Evolutionary conservation across 2,797 vertebrate genomes (phyloP).

Genomic region (Taenioides sp.): DNA sequence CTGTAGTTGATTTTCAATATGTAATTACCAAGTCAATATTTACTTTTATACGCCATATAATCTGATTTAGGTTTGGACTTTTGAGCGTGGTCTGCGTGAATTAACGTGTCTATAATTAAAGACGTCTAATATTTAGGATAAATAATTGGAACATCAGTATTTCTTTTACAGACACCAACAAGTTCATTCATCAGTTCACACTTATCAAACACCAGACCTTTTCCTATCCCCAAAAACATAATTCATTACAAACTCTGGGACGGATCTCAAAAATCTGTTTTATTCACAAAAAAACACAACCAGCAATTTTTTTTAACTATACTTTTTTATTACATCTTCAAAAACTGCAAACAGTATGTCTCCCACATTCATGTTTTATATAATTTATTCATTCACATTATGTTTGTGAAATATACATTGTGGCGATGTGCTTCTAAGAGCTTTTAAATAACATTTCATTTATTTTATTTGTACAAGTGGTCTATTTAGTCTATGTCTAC

Average conservation of each 20-base stretch:
- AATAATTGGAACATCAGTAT: neutral
- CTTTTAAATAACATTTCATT: slow-evolving; percentile 79
- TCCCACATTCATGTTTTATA: slow-evolving; percentile 67
- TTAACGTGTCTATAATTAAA: neutral
- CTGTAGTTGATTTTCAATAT: neutral
- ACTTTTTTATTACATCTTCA: slow-evolving; percentile 48
- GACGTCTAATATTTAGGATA: too few relatives aligned
- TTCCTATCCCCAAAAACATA: neutral
- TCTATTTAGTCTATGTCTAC: neutral
- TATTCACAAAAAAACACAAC: neutral
- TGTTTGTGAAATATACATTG: slow-evolving; percentile 60
- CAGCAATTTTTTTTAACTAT: neutral
- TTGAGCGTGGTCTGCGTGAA: neutral
- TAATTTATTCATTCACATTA: slow-evolving; percentile 72
- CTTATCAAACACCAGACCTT: too few relatives aligned
- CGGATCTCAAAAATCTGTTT: neutral
- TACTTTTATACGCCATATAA: neutral
- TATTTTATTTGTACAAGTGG: slow-evolving; percentile 71
- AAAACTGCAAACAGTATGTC: slow-evolving; percentile 54
- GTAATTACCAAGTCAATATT: neutral
- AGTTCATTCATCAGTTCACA: too few relatives aligned
- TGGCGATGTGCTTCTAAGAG: slow-evolving; percentile 49
- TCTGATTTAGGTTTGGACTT: neutral
- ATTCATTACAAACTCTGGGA: neutral
- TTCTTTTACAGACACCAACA: neutral